Conservation (phyloP, 1,140 invertebrate species). For the Hestina assimilis region DNA sequence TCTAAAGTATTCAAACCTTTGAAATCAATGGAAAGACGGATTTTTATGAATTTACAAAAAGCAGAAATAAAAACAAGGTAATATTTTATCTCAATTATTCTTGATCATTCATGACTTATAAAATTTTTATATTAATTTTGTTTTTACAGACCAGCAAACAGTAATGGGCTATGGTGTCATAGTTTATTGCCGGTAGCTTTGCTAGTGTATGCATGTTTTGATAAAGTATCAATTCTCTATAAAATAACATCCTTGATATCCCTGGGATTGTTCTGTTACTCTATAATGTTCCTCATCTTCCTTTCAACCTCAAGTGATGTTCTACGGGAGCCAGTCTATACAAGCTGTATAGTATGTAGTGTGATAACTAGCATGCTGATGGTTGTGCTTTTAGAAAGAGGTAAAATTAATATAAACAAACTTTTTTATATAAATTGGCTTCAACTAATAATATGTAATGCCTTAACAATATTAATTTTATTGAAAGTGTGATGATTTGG, state of each 20-base stretch:
- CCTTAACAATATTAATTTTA: no score
- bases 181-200: slow-evolving; percentile 49
- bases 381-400: slow-evolving; percentile 41
- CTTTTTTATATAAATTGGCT: no score
- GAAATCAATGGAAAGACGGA: slow-evolving; percentile 18
- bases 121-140: slow-evolving; percentile 2
- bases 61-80: slow-evolving; percentile 46
- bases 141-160: slow-evolving; percentile 49
- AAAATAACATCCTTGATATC: slow-evolving; percentile 46
- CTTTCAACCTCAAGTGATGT: slow-evolving; percentile 49
- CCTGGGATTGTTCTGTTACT: slow-evolving; percentile 44
- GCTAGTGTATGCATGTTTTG: slow-evolving; percentile 36
- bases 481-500: no score
- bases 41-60: slow-evolving; percentile 40
- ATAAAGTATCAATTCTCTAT: slow-evolving; percentile 48
- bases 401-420: slow-evolving; percentile 36
- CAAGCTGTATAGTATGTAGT: slow-evolving; percentile 49
- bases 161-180: slow-evolving; percentile 62
- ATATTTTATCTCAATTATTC: not conserved
- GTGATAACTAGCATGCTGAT: slow-evolving; percentile 42
- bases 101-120: not conserved
- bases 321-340: slow-evolving; percentile 41
- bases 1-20: not conserved
- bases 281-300: slow-evolving; percentile 49
- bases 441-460: no score